Base-by-base conservation (phyloP, 2,888 invertebrate genomes). In the Alsophila aescularia region DNA sequence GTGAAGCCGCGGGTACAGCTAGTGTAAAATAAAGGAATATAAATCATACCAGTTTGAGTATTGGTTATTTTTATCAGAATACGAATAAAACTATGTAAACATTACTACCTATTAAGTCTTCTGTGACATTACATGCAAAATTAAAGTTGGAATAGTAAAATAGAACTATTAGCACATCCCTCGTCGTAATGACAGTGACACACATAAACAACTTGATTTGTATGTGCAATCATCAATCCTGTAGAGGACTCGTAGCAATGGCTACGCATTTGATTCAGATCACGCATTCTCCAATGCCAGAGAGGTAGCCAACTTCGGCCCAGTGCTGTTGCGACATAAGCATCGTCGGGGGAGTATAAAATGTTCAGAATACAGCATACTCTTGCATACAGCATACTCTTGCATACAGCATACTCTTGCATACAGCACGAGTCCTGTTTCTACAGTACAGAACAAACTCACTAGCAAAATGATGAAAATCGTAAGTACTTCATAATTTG, bases 231-330 rank as follows among this genome's bases (percentile, higher is more conserved):
- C 47, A 49, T 49, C 35, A 72, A 75, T 78, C 72, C 67, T 56
- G 64, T 58, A 67, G 73, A 69, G 72, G 70, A 57, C 41, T 42
- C 56, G 54, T 58, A 40, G 49, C 34, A 45, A 42, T 40, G 42
- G 52, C 50, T 40, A 41, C 21, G 29, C 53, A 57, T 70, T 68
- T 55, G 69, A 88, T 84, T 83, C 89, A 68, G 60, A 77, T 81
- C 90, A 90, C 90, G 90, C 73, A 42, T 72, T 65, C 60, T 53
- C 74, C 90, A 90, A 90, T 90, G 90, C 78, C 90, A 88, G 83
- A 83, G 79, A 75, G 77, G 69, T 70, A 59, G 67, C 72, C 72
- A 72, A 73, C 71, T 72, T 68, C 66, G 47, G 50, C 56, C 39
- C 32, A n/a, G n/a, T n/a, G 40, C 52, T 44, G 66, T 89, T 87